Percentiles rank a stretch among this genome's conserved stretches.
phyloP scores from a whole-genome alignment of 2,797 vertebrate species.

The Sardinella longiceps region DNA sequence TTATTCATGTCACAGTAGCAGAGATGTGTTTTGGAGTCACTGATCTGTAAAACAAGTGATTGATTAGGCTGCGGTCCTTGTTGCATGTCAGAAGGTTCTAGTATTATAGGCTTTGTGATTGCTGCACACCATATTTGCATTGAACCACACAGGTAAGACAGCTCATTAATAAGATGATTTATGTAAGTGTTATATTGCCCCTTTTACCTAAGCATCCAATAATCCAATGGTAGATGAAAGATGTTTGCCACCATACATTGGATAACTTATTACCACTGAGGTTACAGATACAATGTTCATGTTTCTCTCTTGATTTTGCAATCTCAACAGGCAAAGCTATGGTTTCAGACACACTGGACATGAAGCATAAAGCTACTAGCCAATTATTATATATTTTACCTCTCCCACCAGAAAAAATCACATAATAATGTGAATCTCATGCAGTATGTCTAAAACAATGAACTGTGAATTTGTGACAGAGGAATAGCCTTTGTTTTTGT shows the following conservation, averaged over 20 bases:
- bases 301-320: not conserved
- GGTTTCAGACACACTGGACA: too few relatives aligned
- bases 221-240: too few relatives aligned
- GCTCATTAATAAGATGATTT: not conserved
- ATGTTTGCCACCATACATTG: too few relatives aligned
- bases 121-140: not conserved
- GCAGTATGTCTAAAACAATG: too few relatives aligned
- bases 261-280: not conserved
- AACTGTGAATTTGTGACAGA: not conserved
- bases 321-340: not conserved
- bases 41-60: not conserved
- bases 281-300: not conserved
- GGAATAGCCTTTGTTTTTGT: not conserved
- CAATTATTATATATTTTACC: too few relatives aligned
- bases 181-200: not conserved
- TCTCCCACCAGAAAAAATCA: too few relatives aligned
- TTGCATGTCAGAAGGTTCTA: not conserved
- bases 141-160: not conserved
- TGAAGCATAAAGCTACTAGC: too few relatives aligned
- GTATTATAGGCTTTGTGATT: not conserved
- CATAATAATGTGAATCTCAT: too few relatives aligned
- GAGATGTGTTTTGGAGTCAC: not conserved
- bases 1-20: not conserved
- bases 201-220: too few relatives aligned
- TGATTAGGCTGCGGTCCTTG: not conserved